Base-by-base conservation (phyloP, 2,888 invertebrate species). In the Nysson spinosus region DNA sequence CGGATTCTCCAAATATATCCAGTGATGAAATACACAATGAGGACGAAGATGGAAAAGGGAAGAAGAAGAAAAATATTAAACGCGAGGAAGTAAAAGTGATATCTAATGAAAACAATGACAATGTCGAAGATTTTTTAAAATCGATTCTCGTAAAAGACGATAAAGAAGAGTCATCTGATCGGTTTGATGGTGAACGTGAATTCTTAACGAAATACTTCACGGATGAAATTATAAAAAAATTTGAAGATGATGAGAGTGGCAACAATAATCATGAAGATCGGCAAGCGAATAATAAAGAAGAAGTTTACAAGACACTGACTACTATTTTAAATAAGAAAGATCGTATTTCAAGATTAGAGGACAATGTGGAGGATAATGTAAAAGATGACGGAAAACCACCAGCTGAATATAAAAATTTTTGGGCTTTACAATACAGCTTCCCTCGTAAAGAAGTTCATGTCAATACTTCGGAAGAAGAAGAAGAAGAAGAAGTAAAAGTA, bases 371-470 rank as follows among this genome's bases (percentile, higher is more conserved):
- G 72, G 80, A 87, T 52, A 85, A 88, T 54, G 84, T 88, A 46
- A 83, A 88, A 69, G 84, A 88, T 77, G 88, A 88, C 9, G 87
- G 85, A 51, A 85, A 88, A 67, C 87, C 88, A 3, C 89, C 89
- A 73, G 88, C 88, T 4, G 88, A 88, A 32, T 89, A 89, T 54
- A 88, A 87, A 26, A 90, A 90, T 68, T 87, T 88, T 83, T 90
- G 90, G 90, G 88, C 89, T 9, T 81, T 90, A 32, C 89, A 90
- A 81, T 90, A 90, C 79, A 88, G 87, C 50, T 87, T 88, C 77
- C 89, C 89, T 11, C 61, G 86, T 47, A 55, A 54, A 11, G 69
- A 61, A 49, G 40, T n/a, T n/a, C n/a, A n/a, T n/a, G n/a, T n/a
- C n/a, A n/a, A n/a, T n/a, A n/a, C n/a, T n/a, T n/a, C n/a, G n/a